phyloP scores from a whole-genome alignment of 2,113 vertebrate genomes.

The Scomber colias region DNA sequence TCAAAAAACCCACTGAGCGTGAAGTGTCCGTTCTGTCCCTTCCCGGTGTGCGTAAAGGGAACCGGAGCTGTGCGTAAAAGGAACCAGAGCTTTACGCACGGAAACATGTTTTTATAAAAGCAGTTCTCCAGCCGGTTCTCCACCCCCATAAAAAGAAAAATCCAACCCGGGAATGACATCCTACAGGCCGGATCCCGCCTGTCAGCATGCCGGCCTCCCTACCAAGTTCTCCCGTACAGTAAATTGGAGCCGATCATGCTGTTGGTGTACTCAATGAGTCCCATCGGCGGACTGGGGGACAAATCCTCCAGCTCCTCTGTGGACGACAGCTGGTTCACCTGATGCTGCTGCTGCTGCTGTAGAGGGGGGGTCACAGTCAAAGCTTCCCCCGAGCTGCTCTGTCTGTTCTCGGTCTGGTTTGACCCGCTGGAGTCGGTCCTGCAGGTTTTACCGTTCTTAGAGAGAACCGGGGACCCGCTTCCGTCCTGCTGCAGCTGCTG shows the following conservation, averaged over 20 bases:
- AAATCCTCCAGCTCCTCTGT: slow-evolving; percentile 88
- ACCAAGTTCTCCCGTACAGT: slow-evolving; percentile 96
- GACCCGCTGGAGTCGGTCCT: slow-evolving; percentile 58
- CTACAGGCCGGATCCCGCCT: neutral
- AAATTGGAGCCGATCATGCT: slow-evolving; percentile 89
- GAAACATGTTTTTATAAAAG: neutral
- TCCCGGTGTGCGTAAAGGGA: slow-evolving; percentile 25
- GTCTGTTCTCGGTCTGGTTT: slow-evolving; percentile 38
- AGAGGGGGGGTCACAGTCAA: slow-evolving; percentile 43
- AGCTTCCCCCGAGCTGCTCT: slow-evolving; percentile 66
- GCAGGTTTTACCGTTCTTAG: slow-evolving; percentile 89
- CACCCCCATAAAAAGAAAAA: neutral
- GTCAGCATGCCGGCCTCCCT: slow-evolving; percentile 47
- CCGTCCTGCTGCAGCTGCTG: slow-evolving; percentile 85
- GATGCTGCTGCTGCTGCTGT: slow-evolving; percentile 74
- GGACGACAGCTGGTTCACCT: slow-evolving; percentile 79
- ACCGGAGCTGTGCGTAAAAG: neutral
- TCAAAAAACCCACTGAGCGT: neutral
- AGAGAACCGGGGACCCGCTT: slow-evolving; percentile 68
- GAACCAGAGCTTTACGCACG: slow-evolving; percentile 41
- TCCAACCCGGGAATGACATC: neutral
- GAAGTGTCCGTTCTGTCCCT: slow-evolving; percentile 33
- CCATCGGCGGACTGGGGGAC: slow-evolving; percentile 87
- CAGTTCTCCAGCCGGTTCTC: slow-evolving; percentile 11
- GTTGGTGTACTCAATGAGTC: slow-evolving; percentile 88